Base-by-base conservation (phyloP, 2,888 invertebrate genomes). In the Schizaphis graminum region DNA sequence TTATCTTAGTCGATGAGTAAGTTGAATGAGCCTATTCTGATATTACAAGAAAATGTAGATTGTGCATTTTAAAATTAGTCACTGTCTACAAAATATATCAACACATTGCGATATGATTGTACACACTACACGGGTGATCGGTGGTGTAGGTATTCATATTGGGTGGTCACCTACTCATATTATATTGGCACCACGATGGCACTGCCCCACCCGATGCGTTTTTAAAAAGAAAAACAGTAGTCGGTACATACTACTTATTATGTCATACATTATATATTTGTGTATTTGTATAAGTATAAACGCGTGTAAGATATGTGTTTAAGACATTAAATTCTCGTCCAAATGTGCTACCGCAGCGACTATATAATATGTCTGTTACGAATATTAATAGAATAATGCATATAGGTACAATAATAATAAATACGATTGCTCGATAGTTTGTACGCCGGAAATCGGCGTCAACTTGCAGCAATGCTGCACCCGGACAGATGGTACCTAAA, bases 381-480 rank as follows among this genome's bases (percentile, higher is more conserved):
- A 77, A 77, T 77, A 77, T 77, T 77, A 77, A 77, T 77, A 77
- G 77, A 35, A 77, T 8, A 35, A 21, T 21, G 3, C 77, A 21
- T 16, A n/a, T 13, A n/a, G 77, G 77, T 35, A 61, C 28, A 11
- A 41, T 21, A 77, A 77, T 61, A 28, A 35, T 8, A 77, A 77
- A 77, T 35, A 21, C 77, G 35, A 77, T 77, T 77, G 77, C 77
- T 77, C 77, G 77, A 77, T 35, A 41, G 77, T 77, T 35, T 21
- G 77, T 77, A 21, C 21, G 77, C 77, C 77, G 77, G 77, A 77
- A 77, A 77, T 77, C 77, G 77, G 35, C 77, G 77, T 77, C 77
- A 21, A 35, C 77, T 77, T 35, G 77, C 2, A 21, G 35, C 21
- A 35, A 41, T 77, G 35, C 35, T 77, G 77, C 77, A 35, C 77